Conservation (phyloP, 2,113 vertebrate species). For the Phalacrocorax carbo region DNA sequence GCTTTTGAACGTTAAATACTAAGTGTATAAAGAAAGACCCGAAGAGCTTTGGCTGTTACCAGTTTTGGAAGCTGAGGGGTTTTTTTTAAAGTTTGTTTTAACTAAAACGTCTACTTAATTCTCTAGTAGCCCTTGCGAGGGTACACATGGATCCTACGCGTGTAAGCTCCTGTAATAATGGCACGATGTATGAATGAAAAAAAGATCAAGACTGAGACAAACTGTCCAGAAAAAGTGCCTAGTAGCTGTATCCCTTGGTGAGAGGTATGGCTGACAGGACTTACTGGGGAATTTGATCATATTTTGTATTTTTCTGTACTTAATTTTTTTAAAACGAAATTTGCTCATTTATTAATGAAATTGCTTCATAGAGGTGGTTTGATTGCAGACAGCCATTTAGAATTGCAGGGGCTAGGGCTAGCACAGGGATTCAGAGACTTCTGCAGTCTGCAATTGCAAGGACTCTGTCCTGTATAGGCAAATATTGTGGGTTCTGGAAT, state of each 20-base stretch:
- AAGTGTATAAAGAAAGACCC: not conserved
- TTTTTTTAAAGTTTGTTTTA: not conserved
- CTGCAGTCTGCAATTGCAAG: not conserved
- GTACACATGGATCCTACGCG: rapidly evolving
- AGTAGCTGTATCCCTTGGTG: not conserved
- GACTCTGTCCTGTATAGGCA: not conserved
- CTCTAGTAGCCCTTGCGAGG: not conserved
- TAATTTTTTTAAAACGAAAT: not conserved
- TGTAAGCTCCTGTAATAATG: not conserved
- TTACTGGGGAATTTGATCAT: not conserved
- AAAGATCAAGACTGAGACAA: not conserved
- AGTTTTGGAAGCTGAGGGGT: not conserved
- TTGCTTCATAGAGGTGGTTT: not conserved
- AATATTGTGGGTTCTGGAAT: not conserved
- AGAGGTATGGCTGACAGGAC: not conserved
- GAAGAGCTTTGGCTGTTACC: not conserved
- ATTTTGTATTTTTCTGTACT: not conserved
- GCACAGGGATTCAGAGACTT: not conserved
- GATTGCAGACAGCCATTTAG: not conserved
- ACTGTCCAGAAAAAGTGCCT: not conserved
- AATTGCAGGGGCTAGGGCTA: not conserved
- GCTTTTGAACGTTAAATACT: not conserved
- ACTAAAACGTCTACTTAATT: not conserved
- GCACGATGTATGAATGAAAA: not conserved
- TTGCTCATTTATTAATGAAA: not conserved